Conservation (phyloP, 2,888 invertebrate species). For the Ypsolopha scabrella region DNA sequence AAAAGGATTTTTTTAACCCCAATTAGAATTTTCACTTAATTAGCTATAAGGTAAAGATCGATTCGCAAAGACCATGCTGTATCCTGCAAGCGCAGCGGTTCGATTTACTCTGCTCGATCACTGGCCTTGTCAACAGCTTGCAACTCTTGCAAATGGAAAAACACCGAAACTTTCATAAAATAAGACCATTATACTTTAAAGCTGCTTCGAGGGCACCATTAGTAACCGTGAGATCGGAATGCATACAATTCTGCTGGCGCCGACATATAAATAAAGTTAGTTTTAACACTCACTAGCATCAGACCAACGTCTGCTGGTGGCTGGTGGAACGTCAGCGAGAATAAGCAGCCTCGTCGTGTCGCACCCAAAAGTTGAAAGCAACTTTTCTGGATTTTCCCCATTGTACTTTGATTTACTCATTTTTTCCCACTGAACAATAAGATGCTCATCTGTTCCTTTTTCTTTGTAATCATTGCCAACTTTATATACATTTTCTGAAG, state of each 20-base stretch:
- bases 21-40: too few relatives aligned
- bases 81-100: too few relatives aligned
- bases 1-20: too few relatives aligned
- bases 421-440: slow-evolving; percentile 91
- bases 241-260: not conserved
- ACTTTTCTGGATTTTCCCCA: slow-evolving; percentile 91
- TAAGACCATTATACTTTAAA: too few relatives aligned
- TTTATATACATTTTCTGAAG: slow-evolving; percentile 72
- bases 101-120: too few relatives aligned
- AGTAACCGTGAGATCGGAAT: not conserved
- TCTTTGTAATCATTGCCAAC: slow-evolving; percentile 72
- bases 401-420: slow-evolving; percentile 99
- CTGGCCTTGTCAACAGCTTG: too few relatives aligned
- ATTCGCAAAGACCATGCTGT: too few relatives aligned
- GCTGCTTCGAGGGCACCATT: too few relatives aligned
- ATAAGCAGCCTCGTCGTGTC: slow-evolving; percentile 93
- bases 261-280: not conserved
- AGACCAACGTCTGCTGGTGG: slow-evolving; percentile 91
- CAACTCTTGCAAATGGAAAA: too few relatives aligned
- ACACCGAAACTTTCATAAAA: too few relatives aligned
- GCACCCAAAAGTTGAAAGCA: slow-evolving; percentile 84
- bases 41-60: too few relatives aligned
- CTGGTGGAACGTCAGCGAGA: slow-evolving; percentile 91
- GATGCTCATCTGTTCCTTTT: slow-evolving; percentile 74
- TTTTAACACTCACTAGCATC: slow-evolving; percentile 76